Evolutionary conservation across 2,888 invertebrate genomes (phyloP).

Genomic region (Hoplodrina blanda): DNA sequence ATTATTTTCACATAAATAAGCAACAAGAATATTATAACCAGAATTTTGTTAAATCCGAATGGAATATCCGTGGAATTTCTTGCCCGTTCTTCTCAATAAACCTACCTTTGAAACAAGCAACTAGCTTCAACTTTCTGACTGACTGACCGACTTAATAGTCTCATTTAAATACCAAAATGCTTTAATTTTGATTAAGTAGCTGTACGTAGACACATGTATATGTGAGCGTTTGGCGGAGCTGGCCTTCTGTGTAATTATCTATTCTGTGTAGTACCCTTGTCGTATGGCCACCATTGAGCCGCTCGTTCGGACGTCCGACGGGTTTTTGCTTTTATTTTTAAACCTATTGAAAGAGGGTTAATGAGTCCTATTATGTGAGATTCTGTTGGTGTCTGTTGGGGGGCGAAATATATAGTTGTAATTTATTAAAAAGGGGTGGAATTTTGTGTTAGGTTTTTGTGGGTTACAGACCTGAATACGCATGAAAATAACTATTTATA

Average conservation of each 20-base stretch:
- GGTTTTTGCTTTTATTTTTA: conserved; percentile 47
- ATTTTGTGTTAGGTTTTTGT: conserved; percentile 16
- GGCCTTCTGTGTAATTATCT: neutral
- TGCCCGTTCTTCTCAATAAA: too few relatives aligned
- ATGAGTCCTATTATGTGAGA: conserved; percentile 47
- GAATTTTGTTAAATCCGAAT: too few relatives aligned
- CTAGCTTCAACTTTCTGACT: too few relatives aligned
- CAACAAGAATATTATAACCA: too few relatives aligned
- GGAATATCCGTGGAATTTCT: too few relatives aligned
- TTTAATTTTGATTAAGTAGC: too few relatives aligned
- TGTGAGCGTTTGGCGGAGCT: too few relatives aligned
- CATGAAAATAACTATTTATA: neutral
- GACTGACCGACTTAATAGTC: too few relatives aligned
- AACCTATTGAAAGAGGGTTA: conserved; percentile 53
- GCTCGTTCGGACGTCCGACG: conserved; percentile 35
- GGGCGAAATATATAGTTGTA: conserved; percentile 24
- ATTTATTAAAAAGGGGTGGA: conserved; percentile 16
- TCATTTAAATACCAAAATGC: too few relatives aligned
- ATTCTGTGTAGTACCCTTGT: neutral
- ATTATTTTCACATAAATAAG: too few relatives aligned
- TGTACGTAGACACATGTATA: too few relatives aligned
- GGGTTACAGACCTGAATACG: neutral
- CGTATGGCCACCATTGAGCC: conserved; percentile 46
- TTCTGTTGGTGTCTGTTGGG: conserved; percentile 35
- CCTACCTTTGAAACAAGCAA: too few relatives aligned